phyloP scores from a whole-genome alignment of 1,140 invertebrate genomes.

The Zaprionus nigranus region DNA sequence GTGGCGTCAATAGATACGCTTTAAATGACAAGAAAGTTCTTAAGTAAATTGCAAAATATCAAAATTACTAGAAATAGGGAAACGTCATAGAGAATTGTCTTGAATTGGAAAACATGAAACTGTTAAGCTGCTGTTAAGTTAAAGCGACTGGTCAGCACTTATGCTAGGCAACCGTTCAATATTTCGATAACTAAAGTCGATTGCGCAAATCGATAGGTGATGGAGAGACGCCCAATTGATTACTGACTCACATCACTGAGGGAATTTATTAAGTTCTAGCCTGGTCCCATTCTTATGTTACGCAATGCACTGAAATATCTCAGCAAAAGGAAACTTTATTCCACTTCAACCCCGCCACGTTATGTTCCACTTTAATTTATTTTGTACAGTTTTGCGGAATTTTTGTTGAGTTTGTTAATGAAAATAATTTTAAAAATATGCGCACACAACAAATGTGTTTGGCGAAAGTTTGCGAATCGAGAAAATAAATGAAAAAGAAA shows the following conservation, averaged over 20 bases:
- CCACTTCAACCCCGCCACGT: no score
- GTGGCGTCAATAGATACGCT: constrained; percentile 19
- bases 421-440: constrained; percentile 8
- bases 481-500: background rate
- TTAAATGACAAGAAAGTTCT: background rate
- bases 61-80: no score
- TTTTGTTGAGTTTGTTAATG: background rate
- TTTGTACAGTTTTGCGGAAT: background rate
- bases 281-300: no score
- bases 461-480: background rate
- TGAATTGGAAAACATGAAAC: no score
- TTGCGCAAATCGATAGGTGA: background rate
- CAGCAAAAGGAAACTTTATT: no score
- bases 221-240: no score
- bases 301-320: no score
- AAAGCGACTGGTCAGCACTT: background rate
- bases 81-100: no score
- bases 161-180: no score
- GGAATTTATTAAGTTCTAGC: no score
- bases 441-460: background rate
- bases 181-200: background rate
- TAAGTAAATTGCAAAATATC: no score
- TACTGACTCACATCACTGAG: no score
- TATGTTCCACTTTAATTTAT: background rate
- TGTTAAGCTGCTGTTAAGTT: background rate